Base-by-base conservation (phyloP, 2,888 invertebrate genomes). In the Sinelater perroti region DNA sequence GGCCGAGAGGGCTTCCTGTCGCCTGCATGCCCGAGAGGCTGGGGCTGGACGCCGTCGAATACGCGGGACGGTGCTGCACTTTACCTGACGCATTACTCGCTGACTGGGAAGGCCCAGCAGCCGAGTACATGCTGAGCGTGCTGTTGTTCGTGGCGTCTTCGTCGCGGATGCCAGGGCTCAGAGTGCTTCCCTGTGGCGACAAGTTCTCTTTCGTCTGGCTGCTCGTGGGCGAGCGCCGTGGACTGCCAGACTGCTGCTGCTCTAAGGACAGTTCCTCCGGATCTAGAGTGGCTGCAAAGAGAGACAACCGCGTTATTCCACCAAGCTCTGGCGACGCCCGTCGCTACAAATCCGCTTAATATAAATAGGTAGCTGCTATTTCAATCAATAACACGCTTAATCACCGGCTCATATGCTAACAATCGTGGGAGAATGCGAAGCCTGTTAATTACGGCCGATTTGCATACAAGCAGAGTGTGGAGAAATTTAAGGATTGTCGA, bases 201-300 rank as follows among this genome's bases (percentile, higher is more conserved):
- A 79, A 78, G 2, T 85, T 72, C 28, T 84, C 82, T 7, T 81
- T 81, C 31, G 84, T 70, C 20, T 83, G 72, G 14, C 83, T 72
- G 65, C 68, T 67, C 26, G 70, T 60, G 24, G 76, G 75, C 30
- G 75, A 74, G 35, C 73, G 74, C 46, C 73, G 72, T 40, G 73
- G 72, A 54, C 71, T 67, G 59, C 63, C 47, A 44, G 66, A 63
- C 61, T 78, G 84, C 72, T 78, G 84, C 72, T 79, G 85, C 71
- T 87, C 87, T 74, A 91, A 79, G 24, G 90, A 89, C 58, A 91
- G 78, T 75, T 91, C 91, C 77, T 91, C 91, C 70, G 90, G 88
- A 72, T 90, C 87, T 76, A 91, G 82, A 69, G 89, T 87, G 81
- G 91, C 91, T 91, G 83, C 26, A 85, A 85, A 79, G 76, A 78